A percentile compares a stretch with the other conserved stretches of the same genome.
These are phyloP conservation scores for Gari tellinella DNA, from an alignment of 2,888 invertebrate genomes.

Conservation along the genomic window DNA sequence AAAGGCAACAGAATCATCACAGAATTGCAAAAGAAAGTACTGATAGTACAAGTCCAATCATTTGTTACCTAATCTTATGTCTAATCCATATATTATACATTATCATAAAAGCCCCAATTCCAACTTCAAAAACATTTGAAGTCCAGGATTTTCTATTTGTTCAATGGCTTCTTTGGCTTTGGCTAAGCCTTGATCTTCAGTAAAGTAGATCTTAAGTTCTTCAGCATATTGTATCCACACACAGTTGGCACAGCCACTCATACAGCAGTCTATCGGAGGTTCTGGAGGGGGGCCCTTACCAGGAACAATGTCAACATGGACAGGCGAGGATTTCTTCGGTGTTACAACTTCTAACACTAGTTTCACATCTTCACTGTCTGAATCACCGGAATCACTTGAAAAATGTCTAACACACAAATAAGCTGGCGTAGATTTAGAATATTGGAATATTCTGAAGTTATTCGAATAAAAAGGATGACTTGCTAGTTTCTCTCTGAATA, in stretches of 20 bases:
- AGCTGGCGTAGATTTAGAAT: too few relatives aligned
- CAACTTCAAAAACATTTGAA: slow-evolving; percentile 92
- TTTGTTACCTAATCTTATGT: too few relatives aligned
- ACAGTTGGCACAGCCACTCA: slow-evolving; percentile 96
- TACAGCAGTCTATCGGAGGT: slow-evolving; percentile 94
- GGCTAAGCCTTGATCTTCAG: slow-evolving; percentile 89
- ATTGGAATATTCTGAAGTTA: too few relatives aligned
- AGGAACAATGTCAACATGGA: slow-evolving; percentile 62
- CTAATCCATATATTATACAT: too few relatives aligned
- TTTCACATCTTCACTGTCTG: slow-evolving; percentile 4
- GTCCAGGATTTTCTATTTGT: slow-evolving; percentile 88
- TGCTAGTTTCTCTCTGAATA: too few relatives aligned
- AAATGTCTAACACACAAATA: too few relatives aligned
- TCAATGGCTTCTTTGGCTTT: slow-evolving; percentile 90
- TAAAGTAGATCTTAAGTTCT: slow-evolving; percentile 86
- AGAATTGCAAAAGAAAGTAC: too few relatives aligned
- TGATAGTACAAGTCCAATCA: too few relatives aligned
- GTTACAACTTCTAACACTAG: slow-evolving; percentile 55
- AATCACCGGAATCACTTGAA: neutral
- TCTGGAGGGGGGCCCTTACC: slow-evolving; percentile 86
- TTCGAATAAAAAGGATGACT: too few relatives aligned
- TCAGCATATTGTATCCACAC: slow-evolving; percentile 97
- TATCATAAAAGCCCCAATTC: slow-evolving; percentile 87
- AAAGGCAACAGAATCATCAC: too few relatives aligned
- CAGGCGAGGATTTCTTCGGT: slow-evolving; percentile 30